Conservation (phyloP, 2,888 invertebrate genomes). For the Ectobius pallidus region DNA sequence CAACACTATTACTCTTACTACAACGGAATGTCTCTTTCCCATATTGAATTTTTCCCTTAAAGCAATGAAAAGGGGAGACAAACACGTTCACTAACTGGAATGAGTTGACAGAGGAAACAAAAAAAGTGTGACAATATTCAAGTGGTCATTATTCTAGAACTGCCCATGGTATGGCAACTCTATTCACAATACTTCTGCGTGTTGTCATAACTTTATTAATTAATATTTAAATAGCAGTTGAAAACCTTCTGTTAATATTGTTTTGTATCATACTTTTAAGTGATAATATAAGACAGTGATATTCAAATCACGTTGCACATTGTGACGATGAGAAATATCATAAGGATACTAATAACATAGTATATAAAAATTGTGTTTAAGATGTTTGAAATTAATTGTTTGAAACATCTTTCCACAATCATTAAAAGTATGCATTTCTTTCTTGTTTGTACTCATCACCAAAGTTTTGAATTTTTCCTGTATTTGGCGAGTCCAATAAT, state of each 20-base stretch:
- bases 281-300: not conserved
- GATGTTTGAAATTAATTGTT: not conserved
- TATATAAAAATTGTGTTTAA: not conserved
- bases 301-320: not conserved
- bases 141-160: constrained; percentile 4
- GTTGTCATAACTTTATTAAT: not conserved
- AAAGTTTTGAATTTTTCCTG: not conserved
- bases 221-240: constrained; percentile 3
- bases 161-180: not conserved
- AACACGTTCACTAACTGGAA: not conserved
- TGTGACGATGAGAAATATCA: not conserved
- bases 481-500: not conserved
- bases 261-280: not conserved
- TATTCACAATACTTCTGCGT: constrained; percentile 11
- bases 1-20: not conserved
- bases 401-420: not conserved
- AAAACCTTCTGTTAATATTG: not conserved
- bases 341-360: not conserved
- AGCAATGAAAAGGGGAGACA: not conserved
- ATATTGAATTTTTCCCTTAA: not conserved
- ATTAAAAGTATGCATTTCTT: not conserved
- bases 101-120: not conserved
- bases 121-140: constrained; percentile 20
- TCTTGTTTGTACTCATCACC: not conserved
- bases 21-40: not conserved